Conservation (phyloP, 2,113 vertebrate species). For the Heterochromis multidens region DNA sequence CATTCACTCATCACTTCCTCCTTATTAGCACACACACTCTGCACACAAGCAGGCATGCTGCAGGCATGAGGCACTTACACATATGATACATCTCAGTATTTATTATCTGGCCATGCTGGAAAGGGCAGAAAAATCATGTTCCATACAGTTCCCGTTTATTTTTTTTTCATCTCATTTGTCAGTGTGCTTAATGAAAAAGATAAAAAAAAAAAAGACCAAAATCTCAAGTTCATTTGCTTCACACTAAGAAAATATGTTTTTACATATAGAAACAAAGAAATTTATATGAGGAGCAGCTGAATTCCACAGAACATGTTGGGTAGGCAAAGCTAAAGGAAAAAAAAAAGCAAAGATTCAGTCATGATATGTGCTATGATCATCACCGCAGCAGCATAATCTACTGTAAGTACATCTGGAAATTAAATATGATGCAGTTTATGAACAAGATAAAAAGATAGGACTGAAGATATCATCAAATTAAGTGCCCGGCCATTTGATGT, state of each 20-base stretch:
- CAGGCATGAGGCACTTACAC: slow-evolving; percentile 14
- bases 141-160: neutral
- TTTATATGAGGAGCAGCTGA: neutral
- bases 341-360: neutral
- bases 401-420: neutral
- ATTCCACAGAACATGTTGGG: neutral
- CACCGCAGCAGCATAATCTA: neutral
- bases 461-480: neutral
- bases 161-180: neutral
- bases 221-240: neutral
- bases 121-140: neutral
- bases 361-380: neutral
- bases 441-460: neutral
- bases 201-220: neutral
- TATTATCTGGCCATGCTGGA: slow-evolving; percentile 27
- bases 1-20: slow-evolving; percentile 30
- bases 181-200: neutral
- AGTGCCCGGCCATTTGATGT: neutral
- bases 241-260: neutral
- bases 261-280: neutral
- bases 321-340: neutral
- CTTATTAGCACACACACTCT: neutral
- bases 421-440: neutral
- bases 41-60: slow-evolving; percentile 7
- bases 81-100: slow-evolving; percentile 7